These are phyloP conservation scores for Nothobranchius furzeri DNA, from an alignment of 2,113 vertebrate genomes.

Conservation along the genomic window DNA sequence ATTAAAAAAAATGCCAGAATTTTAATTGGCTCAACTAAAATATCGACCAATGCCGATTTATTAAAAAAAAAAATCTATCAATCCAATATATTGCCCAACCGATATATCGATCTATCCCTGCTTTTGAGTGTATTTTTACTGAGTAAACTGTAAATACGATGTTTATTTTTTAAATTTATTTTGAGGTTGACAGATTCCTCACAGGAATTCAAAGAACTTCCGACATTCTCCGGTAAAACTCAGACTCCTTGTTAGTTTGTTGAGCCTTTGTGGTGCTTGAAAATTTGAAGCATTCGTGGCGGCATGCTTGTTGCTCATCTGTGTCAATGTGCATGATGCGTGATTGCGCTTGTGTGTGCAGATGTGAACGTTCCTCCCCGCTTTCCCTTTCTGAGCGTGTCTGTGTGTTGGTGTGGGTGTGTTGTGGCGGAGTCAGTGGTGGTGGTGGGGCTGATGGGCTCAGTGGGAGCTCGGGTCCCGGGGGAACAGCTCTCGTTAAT, in stretches of 20 bases:
- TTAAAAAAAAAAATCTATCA: too few relatives aligned
- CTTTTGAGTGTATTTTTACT: too few relatives aligned
- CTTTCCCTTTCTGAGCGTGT: conserved; percentile 31
- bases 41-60: too few relatives aligned
- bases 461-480: conserved; percentile 79
- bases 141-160: too few relatives aligned
- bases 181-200: too few relatives aligned
- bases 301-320: conserved; percentile 62
- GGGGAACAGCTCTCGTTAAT: conserved; percentile 85
- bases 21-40: too few relatives aligned
- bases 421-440: conserved; percentile 42
- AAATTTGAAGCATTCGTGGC: conserved; percentile 37
- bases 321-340: conserved; percentile 48
- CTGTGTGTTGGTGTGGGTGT: conserved; percentile 61
- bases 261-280: conserved; percentile 26
- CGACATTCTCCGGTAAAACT: too few relatives aligned
- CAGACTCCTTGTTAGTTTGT: not conserved
- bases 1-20: too few relatives aligned
- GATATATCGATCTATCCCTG: too few relatives aligned
- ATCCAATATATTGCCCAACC: too few relatives aligned
- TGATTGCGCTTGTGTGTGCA: conserved; percentile 35
- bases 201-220: too few relatives aligned
- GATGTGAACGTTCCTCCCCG: conserved; percentile 25
- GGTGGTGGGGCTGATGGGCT: conserved; percentile 72
- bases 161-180: too few relatives aligned